A percentile compares a stretch with the other conserved stretches of the same genome.
Conservation (phyloP, 2,888 invertebrate genomes). For the Biston betularia region DNA sequence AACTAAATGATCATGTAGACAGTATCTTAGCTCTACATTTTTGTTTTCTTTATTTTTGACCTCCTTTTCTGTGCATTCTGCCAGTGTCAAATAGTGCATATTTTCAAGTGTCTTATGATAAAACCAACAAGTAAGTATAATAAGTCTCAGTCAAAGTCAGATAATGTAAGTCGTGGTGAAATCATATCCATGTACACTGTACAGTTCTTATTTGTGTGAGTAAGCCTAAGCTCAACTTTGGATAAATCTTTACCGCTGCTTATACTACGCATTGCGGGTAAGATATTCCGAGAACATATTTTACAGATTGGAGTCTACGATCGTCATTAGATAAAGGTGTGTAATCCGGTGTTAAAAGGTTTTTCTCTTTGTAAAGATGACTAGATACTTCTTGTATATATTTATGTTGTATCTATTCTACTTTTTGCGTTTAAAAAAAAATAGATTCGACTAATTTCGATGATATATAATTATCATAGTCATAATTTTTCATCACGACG, state of each 20-base stretch:
- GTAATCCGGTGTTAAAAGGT: conserved; percentile 38
- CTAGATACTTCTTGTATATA: conserved; percentile 17
- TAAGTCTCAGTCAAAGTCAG: too few relatives aligned
- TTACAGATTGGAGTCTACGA: conserved; percentile 45
- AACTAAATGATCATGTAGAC: conserved; percentile 21
- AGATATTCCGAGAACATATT: conserved; percentile 47
- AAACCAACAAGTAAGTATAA: too few relatives aligned
- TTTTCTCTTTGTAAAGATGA: conserved; percentile 28
- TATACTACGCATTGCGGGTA: conserved; percentile 2
- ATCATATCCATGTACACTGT: too few relatives aligned
- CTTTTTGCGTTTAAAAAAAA: background rate
- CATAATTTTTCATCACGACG: too few relatives aligned
- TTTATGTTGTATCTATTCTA: conserved; percentile 1
- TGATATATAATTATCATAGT: too few relatives aligned
- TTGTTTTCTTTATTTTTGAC: background rate
- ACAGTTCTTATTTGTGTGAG: background rate
- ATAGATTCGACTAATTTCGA: too few relatives aligned
- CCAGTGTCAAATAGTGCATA: too few relatives aligned
- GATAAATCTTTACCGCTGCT: conserved; percentile 23
- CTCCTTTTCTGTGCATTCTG: too few relatives aligned
- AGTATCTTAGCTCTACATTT: conserved; percentile 18
- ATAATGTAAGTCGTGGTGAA: too few relatives aligned
- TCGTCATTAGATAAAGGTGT: conserved; percentile 46
- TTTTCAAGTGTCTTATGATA: too few relatives aligned
- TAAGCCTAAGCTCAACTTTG: background rate